Evolutionary conservation across 2,797 vertebrate genomes (phyloP).

Genomic region (Danio jaintianensis): DNA sequence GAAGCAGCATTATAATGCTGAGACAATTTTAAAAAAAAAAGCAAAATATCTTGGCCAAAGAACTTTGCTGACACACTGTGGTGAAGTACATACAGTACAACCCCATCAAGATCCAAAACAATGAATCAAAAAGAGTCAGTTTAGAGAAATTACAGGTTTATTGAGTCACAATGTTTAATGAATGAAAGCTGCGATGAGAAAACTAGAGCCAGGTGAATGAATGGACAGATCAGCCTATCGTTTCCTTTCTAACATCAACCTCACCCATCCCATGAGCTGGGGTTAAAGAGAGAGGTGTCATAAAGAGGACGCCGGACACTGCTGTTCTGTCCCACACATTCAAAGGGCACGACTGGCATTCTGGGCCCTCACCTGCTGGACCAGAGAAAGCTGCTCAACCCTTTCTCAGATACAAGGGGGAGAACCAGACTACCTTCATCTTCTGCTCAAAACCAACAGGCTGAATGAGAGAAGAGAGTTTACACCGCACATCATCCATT

Average conservation of each 20-base stretch:
- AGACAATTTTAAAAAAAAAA: background rate
- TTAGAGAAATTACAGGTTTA: constrained; percentile 72
- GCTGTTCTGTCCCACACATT: constrained; percentile 60
- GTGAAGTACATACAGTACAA: constrained; percentile 8
- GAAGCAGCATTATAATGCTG: background rate
- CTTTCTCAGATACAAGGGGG: constrained; percentile 67
- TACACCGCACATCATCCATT: constrained; percentile 22
- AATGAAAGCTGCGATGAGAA: constrained; percentile 61
- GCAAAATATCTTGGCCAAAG: background rate
- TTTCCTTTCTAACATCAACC: constrained; percentile 74
- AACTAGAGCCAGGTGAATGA: constrained; percentile 63
- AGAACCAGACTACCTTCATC: constrained; percentile 57
- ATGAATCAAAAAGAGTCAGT: constrained; percentile 12
- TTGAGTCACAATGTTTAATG: constrained; percentile 76
- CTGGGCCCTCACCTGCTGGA: constrained; percentile 54
- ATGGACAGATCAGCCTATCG: constrained; percentile 52
- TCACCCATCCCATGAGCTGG: constrained; percentile 66
- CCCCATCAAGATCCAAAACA: background rate
- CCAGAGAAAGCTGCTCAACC: constrained; percentile 83
- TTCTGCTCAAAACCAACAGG: constrained; percentile 45
- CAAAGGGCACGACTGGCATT: constrained; percentile 57
- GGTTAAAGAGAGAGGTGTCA: constrained; percentile 78
- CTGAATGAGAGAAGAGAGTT: constrained; percentile 45
- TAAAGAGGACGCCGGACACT: constrained; percentile 67
- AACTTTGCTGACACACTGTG: constrained; percentile 55